Evolutionary conservation across 2,113 vertebrate species (phyloP).

Genomic region (Myiozetetes cayanensis): DNA sequence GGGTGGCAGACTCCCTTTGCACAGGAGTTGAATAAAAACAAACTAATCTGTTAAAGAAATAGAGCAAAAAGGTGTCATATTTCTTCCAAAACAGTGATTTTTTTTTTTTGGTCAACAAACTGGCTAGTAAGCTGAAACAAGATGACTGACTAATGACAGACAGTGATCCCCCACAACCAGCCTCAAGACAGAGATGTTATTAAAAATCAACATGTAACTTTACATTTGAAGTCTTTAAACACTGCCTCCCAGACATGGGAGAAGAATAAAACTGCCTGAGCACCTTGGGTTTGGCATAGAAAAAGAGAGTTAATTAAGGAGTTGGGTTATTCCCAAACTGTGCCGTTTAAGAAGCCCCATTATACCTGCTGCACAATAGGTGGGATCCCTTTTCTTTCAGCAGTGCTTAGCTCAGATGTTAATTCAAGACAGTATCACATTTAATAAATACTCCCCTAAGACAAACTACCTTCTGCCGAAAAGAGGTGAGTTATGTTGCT

Average conservation of each 20-base stretch:
- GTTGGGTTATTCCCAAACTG: not conserved
- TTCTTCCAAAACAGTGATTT: not conserved
- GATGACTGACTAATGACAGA: not conserved
- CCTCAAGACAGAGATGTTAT: not conserved
- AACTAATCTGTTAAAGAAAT: not conserved
- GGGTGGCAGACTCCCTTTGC: not conserved
- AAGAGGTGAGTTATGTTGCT: not conserved
- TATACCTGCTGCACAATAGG: conserved; percentile 13
- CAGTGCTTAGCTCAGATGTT: not conserved
- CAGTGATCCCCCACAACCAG: not conserved
- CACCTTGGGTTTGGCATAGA: not conserved
- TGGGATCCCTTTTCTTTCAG: conserved; percentile 4
- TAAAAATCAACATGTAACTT: not conserved
- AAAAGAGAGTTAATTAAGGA: conserved; percentile 14
- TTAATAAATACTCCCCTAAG: not conserved
- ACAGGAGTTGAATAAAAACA: not conserved
- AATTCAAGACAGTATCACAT: not conserved
- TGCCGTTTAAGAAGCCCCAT: not conserved
- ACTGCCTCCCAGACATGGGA: not conserved
- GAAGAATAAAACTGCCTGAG: not conserved
- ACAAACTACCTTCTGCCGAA: not conserved
- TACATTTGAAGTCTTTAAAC: not conserved
- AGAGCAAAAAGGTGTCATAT: not conserved
- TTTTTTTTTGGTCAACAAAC: not conserved
- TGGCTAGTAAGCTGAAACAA: not conserved